These are phyloP conservation scores for Triops cancriformis DNA, from an alignment of 1,140 invertebrate species.

Conservation along the genomic window DNA sequence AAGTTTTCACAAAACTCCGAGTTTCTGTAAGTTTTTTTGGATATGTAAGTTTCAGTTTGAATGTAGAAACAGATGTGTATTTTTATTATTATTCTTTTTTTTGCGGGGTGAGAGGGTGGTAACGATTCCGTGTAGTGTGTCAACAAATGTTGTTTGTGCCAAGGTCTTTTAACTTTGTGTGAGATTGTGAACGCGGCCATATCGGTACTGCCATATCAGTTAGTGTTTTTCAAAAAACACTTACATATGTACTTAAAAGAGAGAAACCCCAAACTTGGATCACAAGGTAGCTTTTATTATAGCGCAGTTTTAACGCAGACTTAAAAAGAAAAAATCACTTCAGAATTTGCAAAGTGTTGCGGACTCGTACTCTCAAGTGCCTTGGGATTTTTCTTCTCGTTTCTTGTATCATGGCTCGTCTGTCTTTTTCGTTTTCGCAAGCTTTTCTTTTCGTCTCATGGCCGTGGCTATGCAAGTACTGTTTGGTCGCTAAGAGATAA, in stretches of 20 bases:
- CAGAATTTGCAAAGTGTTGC: background rate
- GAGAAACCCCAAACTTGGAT: background rate
- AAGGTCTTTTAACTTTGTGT: conserved; percentile 4
- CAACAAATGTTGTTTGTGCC: background rate
- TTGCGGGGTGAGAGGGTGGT: too few species aligned
- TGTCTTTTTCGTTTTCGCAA: background rate
- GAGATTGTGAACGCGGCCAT: conserved; percentile 12
- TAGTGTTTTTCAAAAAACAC: background rate
- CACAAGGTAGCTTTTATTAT: conserved; percentile 3
- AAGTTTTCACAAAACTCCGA: too few species aligned
- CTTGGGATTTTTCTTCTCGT: conserved; percentile 5
- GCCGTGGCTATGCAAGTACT: background rate
- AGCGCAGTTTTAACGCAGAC: background rate
- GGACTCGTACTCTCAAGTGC: conserved; percentile 1
- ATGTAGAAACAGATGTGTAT: too few species aligned
- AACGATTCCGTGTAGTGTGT: background rate
- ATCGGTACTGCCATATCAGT: conserved; percentile 13
- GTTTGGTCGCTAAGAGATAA: background rate
- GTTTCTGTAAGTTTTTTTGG: too few species aligned
- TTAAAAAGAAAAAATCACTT: background rate
- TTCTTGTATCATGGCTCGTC: background rate
- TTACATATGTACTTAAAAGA: background rate
- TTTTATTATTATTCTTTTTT: too few species aligned
- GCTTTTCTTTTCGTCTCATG: background rate
- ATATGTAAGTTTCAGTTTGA: too few species aligned